phyloP scores from a whole-genome alignment of 2,113 vertebrate genomes.

The Tichodroma muraria region DNA sequence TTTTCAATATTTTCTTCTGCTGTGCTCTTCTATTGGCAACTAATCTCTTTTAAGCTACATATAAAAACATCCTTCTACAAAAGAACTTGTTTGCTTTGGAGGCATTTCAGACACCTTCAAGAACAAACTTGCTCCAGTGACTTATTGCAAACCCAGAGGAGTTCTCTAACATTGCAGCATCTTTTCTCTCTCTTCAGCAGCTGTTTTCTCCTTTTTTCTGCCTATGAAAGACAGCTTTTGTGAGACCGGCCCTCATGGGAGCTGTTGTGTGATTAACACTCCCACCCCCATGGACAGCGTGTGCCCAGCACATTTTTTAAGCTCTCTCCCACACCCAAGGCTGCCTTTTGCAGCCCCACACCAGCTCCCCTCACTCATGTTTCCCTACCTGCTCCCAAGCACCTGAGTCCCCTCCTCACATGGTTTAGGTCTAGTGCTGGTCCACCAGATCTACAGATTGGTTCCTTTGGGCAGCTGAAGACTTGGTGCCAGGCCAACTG shows the following conservation, averaged over 20 bases:
- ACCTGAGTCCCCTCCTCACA: background rate
- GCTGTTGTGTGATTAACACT: background rate
- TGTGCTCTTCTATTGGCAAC: background rate
- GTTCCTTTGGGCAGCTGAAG: background rate
- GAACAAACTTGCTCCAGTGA: slow-evolving; percentile 13
- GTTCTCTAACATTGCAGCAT: background rate
- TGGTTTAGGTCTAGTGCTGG: background rate
- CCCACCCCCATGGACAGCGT: background rate
- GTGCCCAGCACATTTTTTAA: background rate
- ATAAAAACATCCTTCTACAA: background rate
- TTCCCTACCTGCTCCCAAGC: background rate
- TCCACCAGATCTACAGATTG: background rate
- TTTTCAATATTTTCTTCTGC: background rate
- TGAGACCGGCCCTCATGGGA: background rate
- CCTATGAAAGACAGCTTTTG: background rate
- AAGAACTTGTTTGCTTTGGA: slow-evolving; percentile 8
- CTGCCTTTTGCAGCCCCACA: background rate
- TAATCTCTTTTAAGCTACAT: background rate
- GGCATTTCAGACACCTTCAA: slow-evolving; percentile 1
- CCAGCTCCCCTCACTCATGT: background rate
- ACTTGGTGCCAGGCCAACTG: background rate
- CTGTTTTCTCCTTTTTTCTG: background rate
- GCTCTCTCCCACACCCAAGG: background rate
- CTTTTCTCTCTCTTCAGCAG: slow-evolving; percentile 13
- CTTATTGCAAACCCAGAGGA: slow-evolving; percentile 26